Evolutionary conservation across 2,113 vertebrate genomes (phyloP).

Genomic region (Notarius quadriscutis): DNA sequence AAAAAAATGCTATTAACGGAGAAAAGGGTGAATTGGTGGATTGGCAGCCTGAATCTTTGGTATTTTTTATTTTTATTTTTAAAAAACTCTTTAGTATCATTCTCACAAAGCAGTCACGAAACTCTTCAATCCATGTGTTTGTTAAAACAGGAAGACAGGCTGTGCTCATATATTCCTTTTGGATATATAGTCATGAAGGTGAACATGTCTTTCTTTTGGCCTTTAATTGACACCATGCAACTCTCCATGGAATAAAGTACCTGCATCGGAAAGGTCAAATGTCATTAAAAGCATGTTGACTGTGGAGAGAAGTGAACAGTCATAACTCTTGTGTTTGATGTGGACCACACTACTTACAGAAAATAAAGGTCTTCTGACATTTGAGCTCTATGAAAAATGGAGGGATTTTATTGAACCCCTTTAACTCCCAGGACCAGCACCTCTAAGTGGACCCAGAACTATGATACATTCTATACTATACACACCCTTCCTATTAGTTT

Average conservation of each 20-base stretch:
- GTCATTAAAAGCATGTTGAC: slow-evolving; percentile 33
- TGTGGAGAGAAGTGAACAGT: slow-evolving; percentile 16
- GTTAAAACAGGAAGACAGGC: not conserved
- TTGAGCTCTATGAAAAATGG: not conserved
- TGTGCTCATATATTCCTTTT: not conserved
- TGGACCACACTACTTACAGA: not conserved
- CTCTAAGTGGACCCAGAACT: not conserved
- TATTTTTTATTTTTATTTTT: no score
- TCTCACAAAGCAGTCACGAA: not conserved
- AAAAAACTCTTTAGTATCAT: not conserved
- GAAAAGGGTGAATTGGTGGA: not conserved
- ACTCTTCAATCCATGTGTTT: not conserved
- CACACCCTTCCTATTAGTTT: not conserved
- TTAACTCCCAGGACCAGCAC: not conserved
- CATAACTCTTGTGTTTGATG: slow-evolving; percentile 3
- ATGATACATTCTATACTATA: not conserved
- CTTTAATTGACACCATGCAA: slow-evolving; percentile 34
- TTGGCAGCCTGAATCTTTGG: not conserved
- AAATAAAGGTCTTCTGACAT: slow-evolving; percentile 11
- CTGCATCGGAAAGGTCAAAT: slow-evolving; percentile 38
- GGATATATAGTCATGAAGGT: slow-evolving; percentile 19
- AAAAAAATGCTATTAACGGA: not conserved
- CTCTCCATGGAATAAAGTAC: slow-evolving; percentile 7
- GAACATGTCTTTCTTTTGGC: slow-evolving; percentile 8
- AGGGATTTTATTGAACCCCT: not conserved